phyloP scores from a whole-genome alignment of 2,888 invertebrate genomes.

The Xanthostigma xanthostigma region DNA sequence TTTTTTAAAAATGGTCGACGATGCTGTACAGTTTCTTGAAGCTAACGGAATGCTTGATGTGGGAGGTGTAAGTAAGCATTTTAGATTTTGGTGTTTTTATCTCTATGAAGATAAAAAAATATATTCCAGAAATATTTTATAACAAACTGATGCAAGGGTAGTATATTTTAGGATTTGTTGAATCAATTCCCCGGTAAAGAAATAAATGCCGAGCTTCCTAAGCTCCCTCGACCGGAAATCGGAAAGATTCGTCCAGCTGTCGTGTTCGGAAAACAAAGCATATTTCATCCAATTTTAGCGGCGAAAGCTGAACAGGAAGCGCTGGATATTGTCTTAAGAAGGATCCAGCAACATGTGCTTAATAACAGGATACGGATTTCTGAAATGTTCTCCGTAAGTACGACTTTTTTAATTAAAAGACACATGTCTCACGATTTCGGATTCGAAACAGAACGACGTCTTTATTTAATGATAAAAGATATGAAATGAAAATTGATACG shows the following conservation, averaged over 20 bases:
- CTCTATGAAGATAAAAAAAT: too few relatives aligned
- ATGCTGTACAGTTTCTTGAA: constrained; percentile 44
- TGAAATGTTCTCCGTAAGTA: constrained; percentile 51
- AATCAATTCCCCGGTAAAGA: constrained; percentile 45
- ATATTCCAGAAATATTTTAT: too few relatives aligned
- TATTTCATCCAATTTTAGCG: constrained; percentile 44
- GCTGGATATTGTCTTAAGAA: constrained; percentile 39
- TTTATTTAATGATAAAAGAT: too few relatives aligned
- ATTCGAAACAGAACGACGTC: not conserved
- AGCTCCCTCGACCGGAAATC: constrained; percentile 50
- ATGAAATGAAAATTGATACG: too few relatives aligned
- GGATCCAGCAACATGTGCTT: constrained; percentile 51
- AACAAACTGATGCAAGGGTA: not conserved
- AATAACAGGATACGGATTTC: constrained; percentile 47
- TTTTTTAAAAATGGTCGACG: constrained; percentile 52
- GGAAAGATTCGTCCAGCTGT: constrained; percentile 33
- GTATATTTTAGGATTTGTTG: constrained; percentile 30
- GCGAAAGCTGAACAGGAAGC: constrained; percentile 33
- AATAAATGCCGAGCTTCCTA: constrained; percentile 52
- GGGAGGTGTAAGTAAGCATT: constrained; percentile 33
- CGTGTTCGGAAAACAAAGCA: constrained; percentile 35
- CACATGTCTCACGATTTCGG: not conserved
- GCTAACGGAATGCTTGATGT: constrained; percentile 33
- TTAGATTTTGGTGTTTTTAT: too few relatives aligned
- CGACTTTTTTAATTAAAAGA: not conserved